phyloP scores from a whole-genome alignment of 2,888 invertebrate genomes.

The Drosophila setosimentum region DNA sequence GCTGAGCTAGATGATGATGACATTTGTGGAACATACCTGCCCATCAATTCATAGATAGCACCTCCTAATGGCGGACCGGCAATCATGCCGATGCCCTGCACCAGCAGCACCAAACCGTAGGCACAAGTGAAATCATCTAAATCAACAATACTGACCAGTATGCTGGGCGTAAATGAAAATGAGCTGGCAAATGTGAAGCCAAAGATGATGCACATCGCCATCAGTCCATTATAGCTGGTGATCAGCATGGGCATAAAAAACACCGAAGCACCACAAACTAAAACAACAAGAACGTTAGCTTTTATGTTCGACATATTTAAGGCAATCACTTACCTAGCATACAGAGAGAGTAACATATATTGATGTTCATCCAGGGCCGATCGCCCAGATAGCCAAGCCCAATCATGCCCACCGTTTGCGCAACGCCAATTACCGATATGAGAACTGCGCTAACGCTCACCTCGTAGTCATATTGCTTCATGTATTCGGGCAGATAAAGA shows the following conservation, averaged over 20 bases:
- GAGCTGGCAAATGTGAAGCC: constrained; percentile 96
- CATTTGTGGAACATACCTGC: constrained; percentile 67
- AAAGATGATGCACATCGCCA: constrained; percentile 88
- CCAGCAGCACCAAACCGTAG: constrained; percentile 94
- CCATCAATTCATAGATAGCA: constrained; percentile 84
- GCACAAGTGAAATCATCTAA: constrained; percentile 96
- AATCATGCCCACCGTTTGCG: constrained; percentile 96
- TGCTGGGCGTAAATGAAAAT: constrained; percentile 95
- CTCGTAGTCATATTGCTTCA: constrained; percentile 89
- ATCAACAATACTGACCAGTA: constrained; percentile 94
- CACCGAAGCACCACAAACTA: constrained; percentile 85
- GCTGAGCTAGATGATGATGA: neutral
- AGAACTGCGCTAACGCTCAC: constrained; percentile 92
- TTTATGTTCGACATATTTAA: neutral
- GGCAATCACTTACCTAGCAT: constrained; percentile 86
- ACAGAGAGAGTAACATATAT: constrained; percentile 92
- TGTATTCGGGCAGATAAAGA: constrained; percentile 95
- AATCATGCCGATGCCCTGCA: constrained; percentile 96
- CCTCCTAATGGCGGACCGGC: constrained; percentile 97
- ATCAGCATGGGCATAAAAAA: constrained; percentile 83
- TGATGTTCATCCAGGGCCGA: constrained; percentile 92
- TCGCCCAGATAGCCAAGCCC: constrained; percentile 96
- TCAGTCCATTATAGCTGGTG: constrained; percentile 74
- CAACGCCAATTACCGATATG: constrained; percentile 94
- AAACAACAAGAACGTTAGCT: neutral